These are phyloP conservation scores for Megaceryle torquata DNA, from an alignment of 2,113 vertebrate species.

Conservation along the genomic window DNA sequence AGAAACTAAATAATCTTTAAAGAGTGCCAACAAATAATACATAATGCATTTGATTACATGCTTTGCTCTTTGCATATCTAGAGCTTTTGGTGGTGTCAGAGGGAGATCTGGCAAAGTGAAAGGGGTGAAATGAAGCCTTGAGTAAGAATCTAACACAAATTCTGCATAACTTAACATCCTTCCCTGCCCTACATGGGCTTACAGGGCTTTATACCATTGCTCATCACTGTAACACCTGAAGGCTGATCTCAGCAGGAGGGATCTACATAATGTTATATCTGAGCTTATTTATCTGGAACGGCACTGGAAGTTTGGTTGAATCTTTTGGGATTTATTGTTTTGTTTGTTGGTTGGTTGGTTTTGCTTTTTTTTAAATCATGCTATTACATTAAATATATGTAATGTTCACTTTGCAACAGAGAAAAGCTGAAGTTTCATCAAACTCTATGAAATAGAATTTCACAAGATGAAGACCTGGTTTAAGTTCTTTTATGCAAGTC, in stretches of 20 bases:
- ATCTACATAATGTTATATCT: neutral
- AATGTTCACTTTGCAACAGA: neutral
- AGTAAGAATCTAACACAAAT: neutral
- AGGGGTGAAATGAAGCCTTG: neutral
- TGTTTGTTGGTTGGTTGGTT: neutral
- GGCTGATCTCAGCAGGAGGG: neutral
- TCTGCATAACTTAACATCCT: neutral
- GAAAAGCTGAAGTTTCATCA: neutral
- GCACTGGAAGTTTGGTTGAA: neutral
- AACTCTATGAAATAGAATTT: neutral
- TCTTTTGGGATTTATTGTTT: neutral
- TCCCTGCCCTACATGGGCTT: neutral
- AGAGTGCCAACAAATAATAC: neutral
- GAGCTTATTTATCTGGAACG: neutral
- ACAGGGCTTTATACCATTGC: neutral
- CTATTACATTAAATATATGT: neutral
- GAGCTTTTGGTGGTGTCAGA: neutral
- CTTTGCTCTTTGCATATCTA: neutral
- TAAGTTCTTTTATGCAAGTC: neutral
- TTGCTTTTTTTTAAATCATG: neutral
- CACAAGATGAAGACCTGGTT: neutral
- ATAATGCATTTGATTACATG: neutral
- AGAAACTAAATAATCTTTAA: slow-evolving; percentile 16
- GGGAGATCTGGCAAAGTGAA: neutral
- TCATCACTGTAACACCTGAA: neutral